Evolutionary conservation across 2,113 vertebrate species (phyloP).

Genomic region (Nothoprocta pentlandii): DNA sequence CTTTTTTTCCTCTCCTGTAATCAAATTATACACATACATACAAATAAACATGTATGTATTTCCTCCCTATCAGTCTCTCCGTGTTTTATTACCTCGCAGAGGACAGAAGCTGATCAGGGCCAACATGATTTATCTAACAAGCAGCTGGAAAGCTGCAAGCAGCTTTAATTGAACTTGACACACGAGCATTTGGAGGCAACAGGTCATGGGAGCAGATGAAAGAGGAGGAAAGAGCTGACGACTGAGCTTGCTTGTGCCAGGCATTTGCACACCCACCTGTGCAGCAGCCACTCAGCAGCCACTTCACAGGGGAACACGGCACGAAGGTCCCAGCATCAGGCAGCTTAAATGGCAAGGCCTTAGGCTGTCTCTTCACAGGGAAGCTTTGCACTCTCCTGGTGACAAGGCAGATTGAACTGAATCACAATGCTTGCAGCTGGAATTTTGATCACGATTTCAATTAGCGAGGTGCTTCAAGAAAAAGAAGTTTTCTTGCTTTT

Average conservation of each 20-base stretch:
- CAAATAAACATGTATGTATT: background rate
- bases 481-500: background rate
- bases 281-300: background rate
- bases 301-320: background rate
- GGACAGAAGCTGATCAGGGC: background rate
- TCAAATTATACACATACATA: background rate
- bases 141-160: background rate
- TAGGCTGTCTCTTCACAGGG: background rate
- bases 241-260: background rate
- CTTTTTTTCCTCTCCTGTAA: rapidly evolving
- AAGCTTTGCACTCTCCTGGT: background rate
- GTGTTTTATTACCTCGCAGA: background rate
- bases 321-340: background rate
- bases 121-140: background rate
- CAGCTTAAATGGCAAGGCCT: background rate
- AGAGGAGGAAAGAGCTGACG: background rate
- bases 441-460: background rate
- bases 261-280: background rate
- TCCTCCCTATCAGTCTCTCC: background rate
- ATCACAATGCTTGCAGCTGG: background rate
- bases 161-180: background rate
- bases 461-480: background rate
- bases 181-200: background rate
- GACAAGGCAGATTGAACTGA: background rate
- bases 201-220: background rate